phyloP scores from a whole-genome alignment of 2,888 invertebrate species.

The Dicyrtomina minuta region DNA sequence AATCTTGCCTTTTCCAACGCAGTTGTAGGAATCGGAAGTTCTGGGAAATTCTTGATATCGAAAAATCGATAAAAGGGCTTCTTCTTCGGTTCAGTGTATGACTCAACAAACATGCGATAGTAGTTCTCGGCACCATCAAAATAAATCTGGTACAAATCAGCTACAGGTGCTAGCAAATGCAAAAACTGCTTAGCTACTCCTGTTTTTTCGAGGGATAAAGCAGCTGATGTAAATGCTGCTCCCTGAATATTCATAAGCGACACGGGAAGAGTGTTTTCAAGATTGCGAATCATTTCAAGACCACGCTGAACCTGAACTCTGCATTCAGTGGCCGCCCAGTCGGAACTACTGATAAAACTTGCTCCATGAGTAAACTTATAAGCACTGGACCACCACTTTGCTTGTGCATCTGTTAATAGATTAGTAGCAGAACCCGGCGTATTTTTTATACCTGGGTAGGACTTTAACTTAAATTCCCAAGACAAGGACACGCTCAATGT shows the following conservation, averaged over 20 bases:
- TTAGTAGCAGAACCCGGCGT: neutral
- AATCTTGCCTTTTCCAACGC: slow-evolving; percentile 10
- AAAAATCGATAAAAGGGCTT: slow-evolving; percentile 14
- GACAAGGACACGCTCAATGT: neutral
- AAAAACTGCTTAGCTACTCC: slow-evolving; percentile 7
- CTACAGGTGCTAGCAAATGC: neutral
- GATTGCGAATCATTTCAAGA: slow-evolving; percentile 27
- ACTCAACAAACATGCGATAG: slow-evolving; percentile 2
- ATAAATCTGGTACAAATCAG: slow-evolving; percentile 2
- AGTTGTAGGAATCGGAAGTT: neutral
- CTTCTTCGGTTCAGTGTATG: neutral
- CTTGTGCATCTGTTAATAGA: neutral
- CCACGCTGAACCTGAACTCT: slow-evolving; percentile 10
- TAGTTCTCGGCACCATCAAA: slow-evolving; percentile 17
- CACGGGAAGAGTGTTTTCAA: slow-evolving; percentile 11
- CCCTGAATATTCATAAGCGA: neutral
- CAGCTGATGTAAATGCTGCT: slow-evolving; percentile 5
- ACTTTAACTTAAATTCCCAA: neutral
- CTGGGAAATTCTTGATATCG: slow-evolving; percentile 11
- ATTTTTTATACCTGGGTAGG: neutral
- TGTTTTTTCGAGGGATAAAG: slow-evolving; percentile 2
- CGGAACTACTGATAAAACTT: neutral
- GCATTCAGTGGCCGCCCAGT: slow-evolving; percentile 18
- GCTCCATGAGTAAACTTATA: slow-evolving; percentile 18
- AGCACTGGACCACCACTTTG: slow-evolving; percentile 25